A percentile compares a stretch with the other conserved stretches of the same genome.
Evolutionary conservation across 2,888 invertebrate genomes (phyloP).

Genomic region (Lypha dubia): DNA sequence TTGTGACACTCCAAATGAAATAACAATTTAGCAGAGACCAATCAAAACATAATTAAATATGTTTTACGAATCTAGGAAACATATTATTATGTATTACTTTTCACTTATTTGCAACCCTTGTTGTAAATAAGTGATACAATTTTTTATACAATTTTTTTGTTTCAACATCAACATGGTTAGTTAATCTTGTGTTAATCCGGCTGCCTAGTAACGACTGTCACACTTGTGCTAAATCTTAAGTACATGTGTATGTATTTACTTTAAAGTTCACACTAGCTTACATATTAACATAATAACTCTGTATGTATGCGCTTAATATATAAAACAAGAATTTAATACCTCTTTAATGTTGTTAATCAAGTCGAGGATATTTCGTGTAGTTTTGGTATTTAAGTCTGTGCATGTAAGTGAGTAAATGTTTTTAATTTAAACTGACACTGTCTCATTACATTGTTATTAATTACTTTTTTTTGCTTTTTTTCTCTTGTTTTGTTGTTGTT

Average conservation of each 20-base stretch:
- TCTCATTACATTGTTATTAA: slow-evolving; percentile 69
- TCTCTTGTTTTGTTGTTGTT: too few relatives aligned
- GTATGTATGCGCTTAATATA: background rate
- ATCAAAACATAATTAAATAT: too few relatives aligned
- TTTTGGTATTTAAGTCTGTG: background rate
- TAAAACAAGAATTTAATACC: slow-evolving; percentile 54
- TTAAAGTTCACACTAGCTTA: background rate
- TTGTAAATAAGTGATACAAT: too few relatives aligned
- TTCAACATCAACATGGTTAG: background rate
- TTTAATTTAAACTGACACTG: slow-evolving; percentile 66
- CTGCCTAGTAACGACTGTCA: background rate
- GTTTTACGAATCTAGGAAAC: too few relatives aligned
- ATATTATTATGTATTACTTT: too few relatives aligned
- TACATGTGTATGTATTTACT: background rate
- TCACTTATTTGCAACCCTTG: too few relatives aligned
- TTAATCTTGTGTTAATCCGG: slow-evolving; percentile 8
- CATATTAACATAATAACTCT: background rate
- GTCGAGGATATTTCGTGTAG: slow-evolving; percentile 27
- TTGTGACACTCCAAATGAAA: too few relatives aligned
- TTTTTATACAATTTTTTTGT: background rate
- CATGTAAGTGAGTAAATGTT: slow-evolving; percentile 24
- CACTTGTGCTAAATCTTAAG: slow-evolving; percentile 1
- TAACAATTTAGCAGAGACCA: too few relatives aligned
- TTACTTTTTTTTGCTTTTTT: background rate
- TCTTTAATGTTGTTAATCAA: slow-evolving; percentile 67